Conservation (phyloP, 1,140 invertebrate species). For the Lordiphosa stackelbergi region DNA sequence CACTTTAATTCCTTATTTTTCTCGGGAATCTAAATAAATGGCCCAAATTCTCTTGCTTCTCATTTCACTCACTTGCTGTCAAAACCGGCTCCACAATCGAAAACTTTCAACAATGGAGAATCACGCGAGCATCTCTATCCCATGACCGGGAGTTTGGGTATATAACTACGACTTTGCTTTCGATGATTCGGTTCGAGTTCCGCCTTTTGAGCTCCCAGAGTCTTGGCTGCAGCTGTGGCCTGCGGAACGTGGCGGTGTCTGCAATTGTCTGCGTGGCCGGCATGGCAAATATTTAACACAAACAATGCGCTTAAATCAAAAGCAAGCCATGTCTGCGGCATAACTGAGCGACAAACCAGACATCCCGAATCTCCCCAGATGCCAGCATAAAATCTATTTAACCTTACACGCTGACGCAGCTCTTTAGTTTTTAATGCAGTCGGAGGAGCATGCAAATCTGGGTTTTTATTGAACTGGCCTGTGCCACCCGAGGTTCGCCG, state of each 20-base stretch:
- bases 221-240: conserved; percentile 16
- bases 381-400: conserved; percentile 49
- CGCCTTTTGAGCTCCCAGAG: conserved; percentile 14
- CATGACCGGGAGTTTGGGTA: not conserved
- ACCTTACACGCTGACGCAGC: conserved; percentile 49
- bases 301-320: conserved; percentile 75
- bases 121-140: conserved; percentile 5
- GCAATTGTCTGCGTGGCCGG: conserved; percentile 64
- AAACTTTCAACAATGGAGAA: too few relatives aligned
- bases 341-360: conserved; percentile 58
- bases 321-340: conserved; percentile 67
- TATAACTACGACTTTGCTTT: conserved; percentile 10
- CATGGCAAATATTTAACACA: conserved; percentile 71
- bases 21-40: too few relatives aligned
- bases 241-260: conserved; percentile 45
- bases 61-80: too few relatives aligned
- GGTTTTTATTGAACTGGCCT: conserved; percentile 60
- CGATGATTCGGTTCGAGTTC: conserved; percentile 22
- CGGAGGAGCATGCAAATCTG: conserved; percentile 55
- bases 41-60: too few relatives aligned
- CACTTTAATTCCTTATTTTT: too few relatives aligned
- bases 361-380: conserved; percentile 12
- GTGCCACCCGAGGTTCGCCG: conserved; percentile 38
- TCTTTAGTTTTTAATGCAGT: conserved; percentile 60
- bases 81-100: too few relatives aligned